Percentiles rank a stretch among this genome's conserved stretches.
Conservation (phyloP, 2,888 invertebrate species). For the Antheraea assamensis region DNA sequence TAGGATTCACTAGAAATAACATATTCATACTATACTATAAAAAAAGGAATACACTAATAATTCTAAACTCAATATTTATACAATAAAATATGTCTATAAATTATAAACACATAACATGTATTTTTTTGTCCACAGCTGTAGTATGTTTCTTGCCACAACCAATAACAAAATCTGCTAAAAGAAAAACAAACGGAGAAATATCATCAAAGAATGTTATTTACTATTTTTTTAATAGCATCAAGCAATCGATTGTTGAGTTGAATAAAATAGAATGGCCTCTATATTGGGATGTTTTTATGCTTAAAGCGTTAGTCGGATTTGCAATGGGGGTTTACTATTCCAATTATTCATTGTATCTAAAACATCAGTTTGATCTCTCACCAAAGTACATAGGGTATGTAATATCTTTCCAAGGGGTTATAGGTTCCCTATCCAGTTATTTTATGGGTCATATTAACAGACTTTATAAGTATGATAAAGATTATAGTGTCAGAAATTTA, state of each 20-base stretch:
- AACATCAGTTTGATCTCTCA: constrained; percentile 76
- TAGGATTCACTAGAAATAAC: too few species aligned
- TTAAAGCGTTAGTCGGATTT: constrained; percentile 82
- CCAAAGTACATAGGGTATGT: constrained; percentile 84
- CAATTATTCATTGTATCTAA: constrained; percentile 81
- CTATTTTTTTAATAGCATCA: constrained; percentile 47
- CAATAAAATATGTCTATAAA: too few species aligned
- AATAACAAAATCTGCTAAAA: constrained; percentile 30
- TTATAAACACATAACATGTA: neutral
- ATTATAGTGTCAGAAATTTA: constrained; percentile 76
- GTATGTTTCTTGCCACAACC: constrained; percentile 59
- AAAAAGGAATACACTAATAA: too few species aligned
- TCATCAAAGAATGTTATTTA: constrained; percentile 35
- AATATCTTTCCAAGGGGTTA: constrained; percentile 83
- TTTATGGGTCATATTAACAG: constrained; percentile 78
- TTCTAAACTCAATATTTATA: too few species aligned
- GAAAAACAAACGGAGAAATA: constrained; percentile 29
- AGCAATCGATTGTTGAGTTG: constrained; percentile 72
- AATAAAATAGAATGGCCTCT: constrained; percentile 80
- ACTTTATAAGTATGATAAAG: constrained; percentile 74
- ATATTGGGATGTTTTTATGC: constrained; percentile 82
- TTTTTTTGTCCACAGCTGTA: constrained; percentile 56
- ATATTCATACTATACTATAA: too few species aligned
- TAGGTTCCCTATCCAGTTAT: constrained; percentile 80
- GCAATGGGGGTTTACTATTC: constrained; percentile 83